Evolutionary conservation across 2,113 vertebrate genomes (phyloP), one percentile per base, ranked within the genome.

Genomic region (Rhineura floridana): DNA sequence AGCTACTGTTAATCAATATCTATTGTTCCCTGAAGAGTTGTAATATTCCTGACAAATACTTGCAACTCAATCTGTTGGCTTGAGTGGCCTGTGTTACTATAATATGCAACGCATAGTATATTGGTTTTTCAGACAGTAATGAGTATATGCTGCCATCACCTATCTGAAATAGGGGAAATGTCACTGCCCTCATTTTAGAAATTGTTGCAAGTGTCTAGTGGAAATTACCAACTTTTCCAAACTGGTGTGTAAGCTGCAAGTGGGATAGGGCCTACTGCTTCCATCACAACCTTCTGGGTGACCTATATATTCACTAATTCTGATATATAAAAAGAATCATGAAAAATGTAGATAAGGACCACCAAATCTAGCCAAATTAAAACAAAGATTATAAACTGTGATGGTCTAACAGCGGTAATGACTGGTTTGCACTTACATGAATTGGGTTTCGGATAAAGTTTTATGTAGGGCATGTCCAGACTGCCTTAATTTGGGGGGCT

Each of bases 51-150:
- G 50, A 65, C 13, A 88, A 75, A 52, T 25, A 92, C 83, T 79
- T 79, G 87, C 55, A 67, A 48, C 83, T 90, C 87, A 85, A 0
- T 85, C 0, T 85, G 0, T 78, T 84, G 70, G 12, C 1, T 90
- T 65, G 52, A 89, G 39, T 88, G 25, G 70, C 75, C 70, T 83
- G 65, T 50, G 59, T 39, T 81, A 33, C 78, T 81, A 59, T 48
- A 52, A 72, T 91, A 87, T 52, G 78, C 63, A 42, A 11, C 79
- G 55, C 52, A 81, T 90, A 19, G 25, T 25, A 3, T 82, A 50
- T 88, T 81, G 83, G 44, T 52, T 80, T 91, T 77, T 89, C 78
- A 86, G 89, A 89, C 39, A 46, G 86, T n/a, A 62, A 84, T 84
- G 67, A 73, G 73, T 59, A 36, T 42, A 9, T 52, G n/a, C 67